These are phyloP conservation scores for Maccullochella peelii DNA, from an alignment of 2,113 vertebrate genomes.

Conservation along the genomic window DNA sequence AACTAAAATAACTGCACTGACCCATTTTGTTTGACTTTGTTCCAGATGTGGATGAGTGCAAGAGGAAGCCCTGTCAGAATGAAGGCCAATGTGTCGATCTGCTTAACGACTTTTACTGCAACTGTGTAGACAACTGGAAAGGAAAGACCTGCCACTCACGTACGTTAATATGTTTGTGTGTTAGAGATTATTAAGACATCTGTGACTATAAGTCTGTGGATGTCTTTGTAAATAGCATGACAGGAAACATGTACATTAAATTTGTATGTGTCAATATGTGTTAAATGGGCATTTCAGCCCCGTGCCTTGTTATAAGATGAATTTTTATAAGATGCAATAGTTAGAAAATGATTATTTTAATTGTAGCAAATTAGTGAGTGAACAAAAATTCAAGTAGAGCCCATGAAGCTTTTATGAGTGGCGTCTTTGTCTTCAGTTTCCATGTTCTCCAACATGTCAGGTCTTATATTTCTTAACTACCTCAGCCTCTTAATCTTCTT, in stretches of 20 bases:
- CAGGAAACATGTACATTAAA: neutral
- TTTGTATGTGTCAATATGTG: neutral
- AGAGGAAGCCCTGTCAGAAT: constrained; percentile 91
- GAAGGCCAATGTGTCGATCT: constrained; percentile 90
- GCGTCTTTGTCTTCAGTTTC: neutral
- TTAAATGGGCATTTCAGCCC: neutral
- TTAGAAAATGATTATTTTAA: neutral
- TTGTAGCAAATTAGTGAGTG: neutral
- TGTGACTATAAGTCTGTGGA: constrained; percentile 10
- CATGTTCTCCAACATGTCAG: constrained; percentile 25
- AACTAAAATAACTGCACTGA: neutral
- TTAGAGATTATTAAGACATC: neutral
- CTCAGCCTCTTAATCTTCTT: neutral
- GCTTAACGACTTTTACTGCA: constrained; percentile 94
- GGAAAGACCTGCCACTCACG: constrained; percentile 96
- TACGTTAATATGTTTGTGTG: constrained; percentile 59
- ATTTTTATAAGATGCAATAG: neutral
- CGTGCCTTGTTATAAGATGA: neutral
- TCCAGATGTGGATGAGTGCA: constrained; percentile 94
- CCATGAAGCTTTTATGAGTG: neutral
- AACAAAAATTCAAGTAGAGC: neutral
- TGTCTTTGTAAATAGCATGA: neutral
- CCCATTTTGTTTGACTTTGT: neutral
- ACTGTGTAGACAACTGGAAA: constrained; percentile 93
- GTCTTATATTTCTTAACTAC: constrained; percentile 20